Conservation (phyloP, 2,113 vertebrate genomes). For the Thryonomys swinderianus region DNA sequence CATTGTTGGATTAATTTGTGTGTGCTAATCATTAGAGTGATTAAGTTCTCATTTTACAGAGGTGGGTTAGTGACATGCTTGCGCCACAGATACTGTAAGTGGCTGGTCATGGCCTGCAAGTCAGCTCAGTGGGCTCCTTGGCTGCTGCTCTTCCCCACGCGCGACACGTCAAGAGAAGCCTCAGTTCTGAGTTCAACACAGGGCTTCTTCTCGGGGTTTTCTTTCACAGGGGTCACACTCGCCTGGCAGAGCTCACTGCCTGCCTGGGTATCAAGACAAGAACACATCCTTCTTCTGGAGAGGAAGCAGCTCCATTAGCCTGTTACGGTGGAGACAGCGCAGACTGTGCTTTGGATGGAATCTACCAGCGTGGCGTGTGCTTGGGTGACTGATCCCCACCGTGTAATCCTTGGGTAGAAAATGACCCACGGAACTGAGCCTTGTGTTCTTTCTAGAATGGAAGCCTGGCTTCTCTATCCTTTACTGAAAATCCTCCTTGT, state of each 20-base stretch:
- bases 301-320: neutral
- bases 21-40: neutral
- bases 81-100: rapidly evolving
- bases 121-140: rapidly evolving
- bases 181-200: too few species aligned
- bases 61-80: neutral
- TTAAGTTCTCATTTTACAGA: neutral
- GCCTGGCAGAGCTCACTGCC: neutral
- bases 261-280: neutral
- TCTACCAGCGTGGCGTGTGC: neutral
- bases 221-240: neutral
- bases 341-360: neutral
- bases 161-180: neutral
- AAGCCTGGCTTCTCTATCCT: neutral
- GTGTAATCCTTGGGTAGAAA: neutral
- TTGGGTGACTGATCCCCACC: neutral
- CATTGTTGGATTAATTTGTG: neutral
- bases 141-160: neutral
- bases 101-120: rapidly evolving
- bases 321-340: neutral
- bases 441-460: neutral
- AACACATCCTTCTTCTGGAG: neutral
- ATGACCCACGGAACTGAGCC: neutral
- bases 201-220: neutral
- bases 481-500: neutral